Percentiles rank a stretch among this genome's conserved stretches.
These are phyloP conservation scores for Maconellicoccus hirsutus DNA, from an alignment of 1,140 invertebrate species.

Conservation along the genomic window DNA sequence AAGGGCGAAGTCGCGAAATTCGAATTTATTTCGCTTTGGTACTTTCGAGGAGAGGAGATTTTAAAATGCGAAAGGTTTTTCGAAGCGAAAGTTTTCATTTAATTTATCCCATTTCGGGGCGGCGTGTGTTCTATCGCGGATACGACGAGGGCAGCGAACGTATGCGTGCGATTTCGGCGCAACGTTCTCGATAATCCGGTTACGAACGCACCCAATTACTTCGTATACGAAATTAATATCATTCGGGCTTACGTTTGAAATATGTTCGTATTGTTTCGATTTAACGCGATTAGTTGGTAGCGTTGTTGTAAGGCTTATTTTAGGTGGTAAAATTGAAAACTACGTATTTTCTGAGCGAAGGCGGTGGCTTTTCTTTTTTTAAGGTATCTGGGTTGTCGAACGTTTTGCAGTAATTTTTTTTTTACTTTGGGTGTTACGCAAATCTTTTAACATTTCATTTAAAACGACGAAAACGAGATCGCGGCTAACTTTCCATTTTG, in stretches of 20 bases:
- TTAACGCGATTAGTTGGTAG: background rate
- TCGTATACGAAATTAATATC: background rate
- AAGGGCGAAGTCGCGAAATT: too few species aligned
- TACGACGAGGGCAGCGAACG: background rate
- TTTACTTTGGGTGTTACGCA: background rate
- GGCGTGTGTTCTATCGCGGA: background rate
- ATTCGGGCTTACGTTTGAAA: background rate
- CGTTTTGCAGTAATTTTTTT: too few species aligned
- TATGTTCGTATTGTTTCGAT: background rate
- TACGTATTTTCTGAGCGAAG: background rate
- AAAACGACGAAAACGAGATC: background rate
- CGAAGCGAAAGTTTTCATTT: background rate
- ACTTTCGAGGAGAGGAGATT: background rate
- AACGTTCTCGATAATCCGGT: background rate
- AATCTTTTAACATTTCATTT: background rate
- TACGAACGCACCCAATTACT: conserved; percentile 3
- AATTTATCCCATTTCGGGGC: too few species aligned
- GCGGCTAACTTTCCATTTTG: background rate
- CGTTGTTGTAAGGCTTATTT: background rate
- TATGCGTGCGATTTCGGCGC: background rate
- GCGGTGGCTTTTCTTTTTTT: too few species aligned
- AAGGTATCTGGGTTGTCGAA: too few species aligned
- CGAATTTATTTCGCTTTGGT: too few species aligned
- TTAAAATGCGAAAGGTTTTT: background rate
- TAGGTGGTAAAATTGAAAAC: background rate